Percentiles rank a stretch among this genome's conserved stretches.
Conservation (phyloP, 1,140 invertebrate genomes). For the Cotesia vestalis region DNA sequence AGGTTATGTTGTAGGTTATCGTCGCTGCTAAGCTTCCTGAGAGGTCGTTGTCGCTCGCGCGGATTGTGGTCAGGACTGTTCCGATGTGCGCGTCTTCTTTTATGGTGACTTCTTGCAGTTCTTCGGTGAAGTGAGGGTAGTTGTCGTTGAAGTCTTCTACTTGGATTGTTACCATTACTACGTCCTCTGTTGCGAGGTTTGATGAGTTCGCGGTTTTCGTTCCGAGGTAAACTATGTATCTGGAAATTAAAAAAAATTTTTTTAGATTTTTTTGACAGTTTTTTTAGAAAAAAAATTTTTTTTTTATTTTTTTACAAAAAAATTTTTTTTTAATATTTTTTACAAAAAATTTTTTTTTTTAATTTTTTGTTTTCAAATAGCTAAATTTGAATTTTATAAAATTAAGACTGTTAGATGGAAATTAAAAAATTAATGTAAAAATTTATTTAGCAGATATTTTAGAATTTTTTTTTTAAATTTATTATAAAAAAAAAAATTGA, state of each 20-base stretch:
- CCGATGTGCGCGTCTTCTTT: slow-evolving; percentile 79
- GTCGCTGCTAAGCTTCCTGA: slow-evolving; percentile 77
- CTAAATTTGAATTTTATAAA: too few relatives aligned
- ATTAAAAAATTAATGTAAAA: too few relatives aligned
- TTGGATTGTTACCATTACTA: slow-evolving; percentile 73
- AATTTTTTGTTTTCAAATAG: too few relatives aligned
- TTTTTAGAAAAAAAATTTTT: too few relatives aligned
- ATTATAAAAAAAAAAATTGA: too few relatives aligned
- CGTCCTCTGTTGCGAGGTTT: slow-evolving; percentile 64
- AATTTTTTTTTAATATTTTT: too few relatives aligned
- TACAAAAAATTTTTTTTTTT: too few relatives aligned
- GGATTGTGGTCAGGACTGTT: slow-evolving; percentile 74
- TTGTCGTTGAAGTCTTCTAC: slow-evolving; percentile 91
- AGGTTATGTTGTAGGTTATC: slow-evolving; percentile 84
- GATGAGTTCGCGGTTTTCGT: slow-evolving; percentile 67
- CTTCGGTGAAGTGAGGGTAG: slow-evolving; percentile 77
- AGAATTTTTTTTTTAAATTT: too few relatives aligned
- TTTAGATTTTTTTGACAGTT: too few relatives aligned
- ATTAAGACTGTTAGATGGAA: too few relatives aligned
- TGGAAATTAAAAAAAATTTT: slow-evolving; percentile 44
- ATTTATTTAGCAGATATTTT: too few relatives aligned
- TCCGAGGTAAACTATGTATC: slow-evolving; percentile 75
- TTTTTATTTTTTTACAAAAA: too few relatives aligned
- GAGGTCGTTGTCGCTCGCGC: slow-evolving; percentile 80
- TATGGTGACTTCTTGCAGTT: slow-evolving; percentile 77